Base-by-base conservation (phyloP, 2,888 invertebrate species). In the Apoda limacodes region DNA sequence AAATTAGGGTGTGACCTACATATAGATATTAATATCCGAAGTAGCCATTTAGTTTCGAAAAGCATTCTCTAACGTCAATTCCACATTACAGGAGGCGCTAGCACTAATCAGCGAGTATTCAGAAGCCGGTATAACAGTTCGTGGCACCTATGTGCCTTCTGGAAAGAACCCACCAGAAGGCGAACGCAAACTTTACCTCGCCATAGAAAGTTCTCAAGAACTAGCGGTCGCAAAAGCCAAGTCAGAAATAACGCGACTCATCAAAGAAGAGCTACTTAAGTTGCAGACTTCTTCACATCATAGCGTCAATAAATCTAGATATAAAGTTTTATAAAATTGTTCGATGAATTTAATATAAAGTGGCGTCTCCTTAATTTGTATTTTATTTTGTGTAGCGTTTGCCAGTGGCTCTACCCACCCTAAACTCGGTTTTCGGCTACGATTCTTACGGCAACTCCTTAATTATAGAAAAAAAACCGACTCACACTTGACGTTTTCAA, bases 51-150 rank as follows among this genome's bases (percentile, higher is more conserved):
- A n/a, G n/a, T n/a, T n/a, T n/a, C n/a, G n/a, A n/a, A n/a, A n/a
- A n/a, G 11, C 5, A 21, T 2, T 30, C n/a, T 13, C 27, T 25
- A 29, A 13, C 10, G 24, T 10, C 26, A 25, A 15, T 30, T 33
- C 24, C 24, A 4, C 9, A 25, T 55, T 46, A 7, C 82, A 93
- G 89, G 99, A 99, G 80, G 97, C 98, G 4, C 74, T 99, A 43
- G 96, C 96, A 1, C 94, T 98, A 60, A 98, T 99, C 53, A 95
- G 96, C 27, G 99, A 99, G 68, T 98, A 98, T 69, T 98, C 98
- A 0, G 99, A 99, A 66, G 99, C 98, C 1, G 99, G 99, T 20
- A 92, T 99, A 40, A 98, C 98, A 0, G 99, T 99, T 0, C 86
- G 98, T 23, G 99, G 99, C n/a, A 97, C 97, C 0, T 95, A 94